A percentile compares a stretch with the other conserved stretches of the same genome.
Evolutionary conservation across 1,140 invertebrate species (phyloP).

Genomic region (Eurytemora carolleeae): DNA sequence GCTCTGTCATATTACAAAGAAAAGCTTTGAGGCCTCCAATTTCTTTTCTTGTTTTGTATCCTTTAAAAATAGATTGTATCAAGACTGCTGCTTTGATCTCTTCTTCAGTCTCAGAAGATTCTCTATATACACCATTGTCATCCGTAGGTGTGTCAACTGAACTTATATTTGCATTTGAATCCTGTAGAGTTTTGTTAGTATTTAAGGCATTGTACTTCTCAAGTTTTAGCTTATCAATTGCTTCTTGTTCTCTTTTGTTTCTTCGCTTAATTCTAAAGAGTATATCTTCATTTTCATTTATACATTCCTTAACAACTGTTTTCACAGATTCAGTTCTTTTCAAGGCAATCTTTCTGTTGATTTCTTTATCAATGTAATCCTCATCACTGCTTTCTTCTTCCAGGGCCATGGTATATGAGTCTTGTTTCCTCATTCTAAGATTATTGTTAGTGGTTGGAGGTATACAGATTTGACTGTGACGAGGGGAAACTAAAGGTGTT

Average conservation of each 20-base stretch:
- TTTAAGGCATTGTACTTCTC: background rate
- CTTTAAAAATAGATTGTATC: background rate
- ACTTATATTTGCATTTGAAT: too few species aligned
- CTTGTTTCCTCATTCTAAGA: background rate
- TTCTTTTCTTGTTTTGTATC: conserved; percentile 8
- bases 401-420: background rate
- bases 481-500: too few species aligned
- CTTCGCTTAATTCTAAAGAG: background rate
- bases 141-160: background rate
- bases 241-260: background rate
- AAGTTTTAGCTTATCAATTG: background rate
- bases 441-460: background rate
- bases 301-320: background rate
- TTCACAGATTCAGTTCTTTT: background rate
- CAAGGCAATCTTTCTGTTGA: background rate
- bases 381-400: background rate
- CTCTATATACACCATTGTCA: background rate
- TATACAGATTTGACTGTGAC: background rate
- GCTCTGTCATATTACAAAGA: background rate
- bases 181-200: background rate
- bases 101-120: background rate
- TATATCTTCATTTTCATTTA: background rate
- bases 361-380: background rate
- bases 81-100: background rate
- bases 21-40: conserved; percentile 2